Base-by-base conservation (phyloP, 2,797 vertebrate genomes). In the Gadopsis marmoratus region DNA sequence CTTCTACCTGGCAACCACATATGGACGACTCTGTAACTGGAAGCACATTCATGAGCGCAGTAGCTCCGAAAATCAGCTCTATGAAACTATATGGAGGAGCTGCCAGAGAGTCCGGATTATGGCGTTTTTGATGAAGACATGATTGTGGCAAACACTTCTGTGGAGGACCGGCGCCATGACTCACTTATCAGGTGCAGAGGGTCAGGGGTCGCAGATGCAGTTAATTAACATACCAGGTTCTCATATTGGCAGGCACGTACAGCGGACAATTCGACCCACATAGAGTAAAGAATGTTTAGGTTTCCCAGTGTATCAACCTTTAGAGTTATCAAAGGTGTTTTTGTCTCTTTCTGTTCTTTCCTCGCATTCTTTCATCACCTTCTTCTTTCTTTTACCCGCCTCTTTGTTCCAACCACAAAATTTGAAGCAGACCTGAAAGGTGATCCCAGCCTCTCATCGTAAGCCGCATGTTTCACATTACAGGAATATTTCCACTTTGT, bases 101-200 rank as follows among this genome's bases (percentile, higher is more conserved):
- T 62, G 55, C 58, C 66, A 63, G 62, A 62, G 58, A 55, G 80
- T 86, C 78, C 62, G 81, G 84, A 82, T 86, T 82, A 87, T 12
- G 54, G 74, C 72, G 56, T 53, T 71, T 88, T 81, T 88, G 84
- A 89, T 83, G 87, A 87, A 86, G 88, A 88, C 91, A 84, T 86
- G 37, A 39, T 39, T 39, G 85, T 87, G 81, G 81, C 68, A 62
- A 90, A 90, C 84, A 71, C 76, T 53, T 11, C 78, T 56, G 83
- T 55, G 83, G 76, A 90, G 77, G 84, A 79, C 81, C 58, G 87
- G 92, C 59, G 82, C 91, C 80, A 33, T 88, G 91, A 89, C 89
- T 95, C 93, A 93, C 93, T 94, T 94, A 94, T 94, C 94, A 95
- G 94, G 94, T 95, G 93, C 89, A 21, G 79, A 21, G 74, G 91